Conservation (phyloP, 1,140 invertebrate genomes). For the Caenorhabditis elegans region DNA sequence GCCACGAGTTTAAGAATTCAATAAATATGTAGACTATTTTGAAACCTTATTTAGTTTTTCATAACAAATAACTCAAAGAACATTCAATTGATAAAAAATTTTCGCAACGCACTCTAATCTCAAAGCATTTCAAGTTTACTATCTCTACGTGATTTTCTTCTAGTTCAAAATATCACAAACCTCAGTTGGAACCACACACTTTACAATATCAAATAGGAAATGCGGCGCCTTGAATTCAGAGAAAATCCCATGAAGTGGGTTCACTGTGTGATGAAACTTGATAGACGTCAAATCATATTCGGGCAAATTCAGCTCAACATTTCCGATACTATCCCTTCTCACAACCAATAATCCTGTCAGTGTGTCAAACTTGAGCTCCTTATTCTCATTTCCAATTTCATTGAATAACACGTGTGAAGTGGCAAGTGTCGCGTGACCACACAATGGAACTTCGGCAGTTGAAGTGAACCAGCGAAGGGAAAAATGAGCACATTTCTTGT, state of each 20-base stretch:
- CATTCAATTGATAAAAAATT: no score
- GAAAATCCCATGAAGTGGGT: background rate
- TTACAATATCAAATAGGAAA: constrained; percentile 43
- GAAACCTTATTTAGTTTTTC: no score
- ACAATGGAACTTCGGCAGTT: constrained; percentile 71
- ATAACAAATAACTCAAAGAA: no score
- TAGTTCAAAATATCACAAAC: no score
- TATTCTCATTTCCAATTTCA: constrained; percentile 39
- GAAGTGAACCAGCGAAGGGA: constrained; percentile 73
- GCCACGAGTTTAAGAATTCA: no score
- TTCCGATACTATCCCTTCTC: constrained; percentile 42
- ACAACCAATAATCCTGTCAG: constrained; percentile 33
- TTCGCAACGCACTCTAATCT: no score
- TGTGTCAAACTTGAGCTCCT: background rate
- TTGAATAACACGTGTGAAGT: constrained; percentile 69
- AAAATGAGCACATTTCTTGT: constrained; percentile 58
- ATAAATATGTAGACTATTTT: no score
- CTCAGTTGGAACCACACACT: constrained; percentile 31
- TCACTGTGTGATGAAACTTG: background rate
- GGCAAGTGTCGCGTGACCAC: constrained; percentile 73
- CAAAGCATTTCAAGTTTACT: no score
- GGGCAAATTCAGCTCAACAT: constrained; percentile 47
- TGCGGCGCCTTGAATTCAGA: constrained; percentile 19
- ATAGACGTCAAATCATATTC: constrained; percentile 37
- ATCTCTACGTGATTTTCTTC: no score